Evolutionary conservation across 2,113 vertebrate species (phyloP).

Genomic region (Casuarius casuarius): DNA sequence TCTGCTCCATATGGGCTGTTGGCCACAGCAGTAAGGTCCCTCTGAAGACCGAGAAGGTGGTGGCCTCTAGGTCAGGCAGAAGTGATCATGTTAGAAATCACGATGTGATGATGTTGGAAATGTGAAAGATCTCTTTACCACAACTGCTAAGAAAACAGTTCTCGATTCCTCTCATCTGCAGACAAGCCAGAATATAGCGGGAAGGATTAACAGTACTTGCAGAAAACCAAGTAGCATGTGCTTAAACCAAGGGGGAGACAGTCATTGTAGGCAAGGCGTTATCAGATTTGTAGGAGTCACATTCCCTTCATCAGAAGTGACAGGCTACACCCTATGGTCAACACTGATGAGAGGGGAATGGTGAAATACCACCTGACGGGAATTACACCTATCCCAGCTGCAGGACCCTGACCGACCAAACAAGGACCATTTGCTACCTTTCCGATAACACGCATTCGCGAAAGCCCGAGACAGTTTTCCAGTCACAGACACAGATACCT

Average conservation of each 20-base stretch:
- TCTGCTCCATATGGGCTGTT: not conserved
- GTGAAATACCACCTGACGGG: conserved; percentile 33
- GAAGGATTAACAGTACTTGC: not conserved
- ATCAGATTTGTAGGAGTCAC: not conserved
- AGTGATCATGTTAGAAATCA: not conserved
- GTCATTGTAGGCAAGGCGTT: not conserved
- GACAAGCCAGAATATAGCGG: not conserved
- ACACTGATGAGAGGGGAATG: conserved; percentile 2
- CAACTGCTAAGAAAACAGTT: not conserved
- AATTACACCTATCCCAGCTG: conserved; percentile 20
- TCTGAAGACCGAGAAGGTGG: not conserved
- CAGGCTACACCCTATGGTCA: not conserved
- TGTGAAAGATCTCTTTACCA: not conserved
- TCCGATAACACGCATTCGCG: conserved; percentile 17
- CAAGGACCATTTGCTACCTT: conserved; percentile 30
- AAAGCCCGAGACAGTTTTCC: conserved; percentile 42
- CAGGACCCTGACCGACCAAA: conserved; percentile 16
- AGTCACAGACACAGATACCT: conserved; percentile 54
- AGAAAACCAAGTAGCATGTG: not conserved
- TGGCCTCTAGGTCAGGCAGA: not conserved
- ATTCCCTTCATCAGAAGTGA: conserved; percentile 5
- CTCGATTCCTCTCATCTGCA: not conserved
- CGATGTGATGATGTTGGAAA: not conserved
- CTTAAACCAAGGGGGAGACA: not conserved
- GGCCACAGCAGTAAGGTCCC: not conserved